phyloP scores from a whole-genome alignment of 2,797 vertebrate species.

The Benthosema pterotum region DNA sequence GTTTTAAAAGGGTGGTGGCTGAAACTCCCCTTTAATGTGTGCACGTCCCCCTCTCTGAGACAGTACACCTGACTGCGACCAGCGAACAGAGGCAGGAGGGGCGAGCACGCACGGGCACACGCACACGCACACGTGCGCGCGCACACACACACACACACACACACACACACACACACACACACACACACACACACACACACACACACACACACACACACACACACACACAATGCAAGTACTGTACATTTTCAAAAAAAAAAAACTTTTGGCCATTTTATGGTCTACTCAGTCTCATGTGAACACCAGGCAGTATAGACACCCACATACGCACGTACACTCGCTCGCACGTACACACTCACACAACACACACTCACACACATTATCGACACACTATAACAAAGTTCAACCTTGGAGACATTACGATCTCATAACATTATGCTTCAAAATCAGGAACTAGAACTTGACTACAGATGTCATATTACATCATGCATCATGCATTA shows the following conservation, averaged over 20 bases:
- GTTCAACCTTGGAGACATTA: conserved; percentile 33
- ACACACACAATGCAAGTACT: too few relatives aligned
- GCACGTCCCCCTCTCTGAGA: too few relatives aligned
- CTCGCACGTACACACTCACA: conserved; percentile 1
- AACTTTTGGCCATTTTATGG: too few relatives aligned
- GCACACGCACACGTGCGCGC: conserved; percentile 5
- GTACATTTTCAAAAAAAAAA: too few relatives aligned
- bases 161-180: conserved; percentile 34
- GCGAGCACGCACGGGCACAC: conserved; percentile 28
- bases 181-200: too few relatives aligned
- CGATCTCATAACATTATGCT: conserved; percentile 33
- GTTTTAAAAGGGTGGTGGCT: too few relatives aligned
- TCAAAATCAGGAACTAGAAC: neutral
- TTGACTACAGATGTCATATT: too few relatives aligned
- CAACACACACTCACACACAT: neutral
- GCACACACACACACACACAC: conserved; percentile 13
- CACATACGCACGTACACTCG: neutral
- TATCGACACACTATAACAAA: conserved; percentile 9
- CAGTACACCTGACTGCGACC: conserved; percentile 41
- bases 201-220: neutral
- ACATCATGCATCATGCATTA: too few relatives aligned
- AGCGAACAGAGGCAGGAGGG: conserved; percentile 33
- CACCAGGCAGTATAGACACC: too few relatives aligned
- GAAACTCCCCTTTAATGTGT: too few relatives aligned
- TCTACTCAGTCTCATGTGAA: too few relatives aligned